Percentiles rank a stretch among this genome's conserved stretches.
These are phyloP conservation scores for Tetramorium parvispinum DNA, from an alignment of 1,140 invertebrate genomes.

Conservation along the genomic window DNA sequence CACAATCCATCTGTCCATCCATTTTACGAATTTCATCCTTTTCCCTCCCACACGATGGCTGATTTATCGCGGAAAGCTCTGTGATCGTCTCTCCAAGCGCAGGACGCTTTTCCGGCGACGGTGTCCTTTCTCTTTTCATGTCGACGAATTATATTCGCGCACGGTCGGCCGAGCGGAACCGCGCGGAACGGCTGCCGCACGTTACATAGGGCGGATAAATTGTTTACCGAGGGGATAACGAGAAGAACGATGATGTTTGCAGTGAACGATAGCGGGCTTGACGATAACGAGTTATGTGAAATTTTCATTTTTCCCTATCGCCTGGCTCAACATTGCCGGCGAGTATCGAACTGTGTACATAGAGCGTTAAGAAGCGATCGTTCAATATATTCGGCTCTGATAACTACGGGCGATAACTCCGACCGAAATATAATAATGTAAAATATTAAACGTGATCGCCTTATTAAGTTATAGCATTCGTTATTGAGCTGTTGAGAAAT, in stretches of 20 bases:
- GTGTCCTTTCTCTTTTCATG: background rate
- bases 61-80: conserved; percentile 36
- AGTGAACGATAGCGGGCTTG: conserved; percentile 42
- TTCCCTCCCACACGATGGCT: conserved; percentile 19
- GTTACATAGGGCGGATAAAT: conserved; percentile 36
- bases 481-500: conserved; percentile 5
- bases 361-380: conserved; percentile 53
- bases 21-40: conserved; percentile 53
- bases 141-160: conserved; percentile 46
- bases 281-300: conserved; percentile 58
- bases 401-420: conserved; percentile 12
- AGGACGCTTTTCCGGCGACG: background rate
- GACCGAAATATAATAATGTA: conserved; percentile 37
- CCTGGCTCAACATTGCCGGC: conserved; percentile 32
- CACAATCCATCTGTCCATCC: conserved; percentile 32
- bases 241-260: conserved; percentile 62
- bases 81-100: background rate
- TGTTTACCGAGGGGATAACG: conserved; percentile 58
- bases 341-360: conserved; percentile 43
- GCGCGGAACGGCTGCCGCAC: background rate
- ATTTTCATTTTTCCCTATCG: conserved; percentile 59
- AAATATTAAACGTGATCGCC: conserved; percentile 25
- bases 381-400: conserved; percentile 43
- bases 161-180: conserved; percentile 24
- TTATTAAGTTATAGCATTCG: conserved; percentile 26